Evolutionary conservation across 2,888 invertebrate species (phyloP), one percentile per base, ranked within the genome.

Genomic region (Xestia rhomboidea): DNA sequence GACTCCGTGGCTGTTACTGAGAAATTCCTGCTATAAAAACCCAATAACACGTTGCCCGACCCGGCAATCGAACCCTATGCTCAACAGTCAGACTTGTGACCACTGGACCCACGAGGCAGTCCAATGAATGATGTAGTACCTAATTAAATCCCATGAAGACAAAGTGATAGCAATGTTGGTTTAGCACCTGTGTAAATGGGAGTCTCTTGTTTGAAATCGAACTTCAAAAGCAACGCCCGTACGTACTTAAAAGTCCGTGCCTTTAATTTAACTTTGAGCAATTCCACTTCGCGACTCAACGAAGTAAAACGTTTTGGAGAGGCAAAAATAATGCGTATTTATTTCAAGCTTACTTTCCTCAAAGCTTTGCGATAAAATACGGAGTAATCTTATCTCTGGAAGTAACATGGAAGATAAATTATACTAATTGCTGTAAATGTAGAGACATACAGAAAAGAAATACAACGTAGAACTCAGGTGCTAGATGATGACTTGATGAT

Each of bases 251-350:
- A 75, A 41, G 51, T 11, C 54, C 4, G 8, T 6, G 11, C 24
- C 44, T 67, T 49, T 30, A 49, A 63, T 62, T 75, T 76, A 51
- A 34, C 24, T 24, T 54, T 6, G 27, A 76, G 44, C 64, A 76
- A 34, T 64, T 75, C 18, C 5, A 64, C 34, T 76, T 64, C 24
- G 10, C 11, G 18, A 76, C 44, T 2, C 64, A 46, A 54, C 54
- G 44, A 34, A 34, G 18, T 18, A 24, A 27, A 76, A 54, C 34
- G 10, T 64, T 54, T 64, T 18, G 13, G 11, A 54, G 44, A 46
- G 38, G 27, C 21, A 13, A 44, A 76, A 54, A 57, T 64, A 64
- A 64, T 64, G 34, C 24, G 54, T 46, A 76, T 76, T 44, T 76
- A 54, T 44, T 24, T 24, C 27, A 63, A 64, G 76, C 21, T 76